phyloP scores from a whole-genome alignment of 2,113 vertebrate species.

The Ammospiza nelsoni region DNA sequence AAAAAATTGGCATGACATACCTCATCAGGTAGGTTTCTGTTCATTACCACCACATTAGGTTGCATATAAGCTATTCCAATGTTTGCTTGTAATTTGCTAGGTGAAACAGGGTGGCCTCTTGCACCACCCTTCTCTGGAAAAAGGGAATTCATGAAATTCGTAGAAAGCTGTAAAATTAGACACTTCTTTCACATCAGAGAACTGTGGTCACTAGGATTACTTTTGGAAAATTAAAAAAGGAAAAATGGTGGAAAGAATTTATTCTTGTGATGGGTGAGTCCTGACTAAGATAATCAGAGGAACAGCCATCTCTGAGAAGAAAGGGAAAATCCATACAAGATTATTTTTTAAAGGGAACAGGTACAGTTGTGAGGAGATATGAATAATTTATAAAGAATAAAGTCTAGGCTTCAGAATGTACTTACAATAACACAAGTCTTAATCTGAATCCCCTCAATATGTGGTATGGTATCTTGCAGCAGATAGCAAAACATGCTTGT shows the following conservation, averaged over 20 bases:
- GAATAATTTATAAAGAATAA: background rate
- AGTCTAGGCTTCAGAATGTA: background rate
- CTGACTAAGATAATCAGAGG: background rate
- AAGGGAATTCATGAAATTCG: background rate
- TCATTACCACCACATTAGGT: background rate
- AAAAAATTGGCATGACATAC: background rate
- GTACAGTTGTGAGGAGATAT: background rate
- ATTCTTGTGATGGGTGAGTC: background rate
- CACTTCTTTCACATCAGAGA: background rate
- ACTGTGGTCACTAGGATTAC: background rate
- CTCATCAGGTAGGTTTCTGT: background rate
- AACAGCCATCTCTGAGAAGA: background rate
- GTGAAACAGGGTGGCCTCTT: background rate
- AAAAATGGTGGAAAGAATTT: background rate
- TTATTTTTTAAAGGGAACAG: background rate
- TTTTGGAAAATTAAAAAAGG: background rate
- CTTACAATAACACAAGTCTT: background rate
- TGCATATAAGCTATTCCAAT: background rate
- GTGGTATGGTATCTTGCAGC: slow-evolving; percentile 11
- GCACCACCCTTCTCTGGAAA: background rate
- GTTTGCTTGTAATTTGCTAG: background rate
- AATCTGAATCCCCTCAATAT: slow-evolving; percentile 28
- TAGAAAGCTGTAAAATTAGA: background rate
- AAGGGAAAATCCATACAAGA: background rate
- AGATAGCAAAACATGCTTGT: slow-evolving; percentile 26